Evolutionary conservation across 2,797 vertebrate genomes (phyloP).

Genomic region (Crocodylus rhombifer): DNA sequence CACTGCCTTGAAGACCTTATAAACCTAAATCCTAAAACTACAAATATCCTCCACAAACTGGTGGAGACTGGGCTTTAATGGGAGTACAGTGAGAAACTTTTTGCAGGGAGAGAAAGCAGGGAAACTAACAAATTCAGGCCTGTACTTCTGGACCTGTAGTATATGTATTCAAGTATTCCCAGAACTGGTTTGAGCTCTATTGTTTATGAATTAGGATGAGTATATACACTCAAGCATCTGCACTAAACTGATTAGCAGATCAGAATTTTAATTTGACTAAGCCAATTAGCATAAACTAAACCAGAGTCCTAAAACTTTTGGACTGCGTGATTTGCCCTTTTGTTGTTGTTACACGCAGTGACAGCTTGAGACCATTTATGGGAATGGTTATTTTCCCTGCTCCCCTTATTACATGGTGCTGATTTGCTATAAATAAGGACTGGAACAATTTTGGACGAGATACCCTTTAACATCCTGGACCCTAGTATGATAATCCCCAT

Average conservation of each 20-base stretch:
- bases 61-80: not conserved
- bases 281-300: not conserved
- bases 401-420: not conserved
- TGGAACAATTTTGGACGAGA: not conserved
- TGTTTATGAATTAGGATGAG: not conserved
- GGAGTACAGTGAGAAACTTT: not conserved
- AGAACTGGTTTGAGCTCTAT: fast-evolving
- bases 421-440: not conserved
- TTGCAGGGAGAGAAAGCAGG: not conserved
- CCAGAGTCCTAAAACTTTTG: not conserved
- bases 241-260: not conserved
- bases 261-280: not conserved
- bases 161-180: not conserved
- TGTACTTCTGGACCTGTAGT: not conserved
- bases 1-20: not conserved
- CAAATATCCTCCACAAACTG: not conserved
- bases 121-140: not conserved
- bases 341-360: not conserved
- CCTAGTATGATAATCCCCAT: not conserved
- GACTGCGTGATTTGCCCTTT: not conserved
- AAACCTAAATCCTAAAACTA: not conserved
- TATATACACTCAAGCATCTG: not conserved
- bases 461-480: not conserved
- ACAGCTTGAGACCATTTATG: not conserved
- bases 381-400: not conserved